Evolutionary conservation across 1,140 invertebrate species (phyloP).

Genomic region (Conus ventricosus): DNA sequence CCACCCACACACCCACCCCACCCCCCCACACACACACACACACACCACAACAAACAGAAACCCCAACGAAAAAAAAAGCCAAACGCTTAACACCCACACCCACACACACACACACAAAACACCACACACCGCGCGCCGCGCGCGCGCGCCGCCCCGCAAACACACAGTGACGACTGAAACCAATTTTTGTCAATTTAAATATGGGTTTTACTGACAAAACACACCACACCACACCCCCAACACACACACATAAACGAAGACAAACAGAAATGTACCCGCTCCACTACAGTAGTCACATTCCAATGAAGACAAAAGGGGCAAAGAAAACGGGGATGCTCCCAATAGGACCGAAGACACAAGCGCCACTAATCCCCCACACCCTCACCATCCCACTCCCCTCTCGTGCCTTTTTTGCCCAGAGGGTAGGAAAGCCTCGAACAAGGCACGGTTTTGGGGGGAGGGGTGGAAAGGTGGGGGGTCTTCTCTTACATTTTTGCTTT

Average conservation of each 20-base stretch:
- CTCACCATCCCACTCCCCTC: too few species aligned
- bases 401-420: too few species aligned
- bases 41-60: too few species aligned
- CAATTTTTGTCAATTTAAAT: too few species aligned
- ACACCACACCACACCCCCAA: not conserved
- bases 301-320: not conserved
- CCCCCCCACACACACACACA: not conserved
- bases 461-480: too few species aligned
- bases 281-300: not conserved
- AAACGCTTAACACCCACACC: not conserved
- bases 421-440: too few species aligned
- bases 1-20: not conserved
- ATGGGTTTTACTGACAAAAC: not conserved
- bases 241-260: not conserved
- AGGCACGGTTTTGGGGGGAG: too few species aligned
- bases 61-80: too few species aligned
- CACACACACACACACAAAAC: slow-evolving; percentile 5
- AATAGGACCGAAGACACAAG: not conserved
- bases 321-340: not conserved
- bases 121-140: not conserved
- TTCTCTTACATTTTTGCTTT: too few species aligned
- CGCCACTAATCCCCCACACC: too few species aligned
- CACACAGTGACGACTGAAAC: not conserved
- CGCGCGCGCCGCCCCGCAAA: not conserved
- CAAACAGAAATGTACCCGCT: not conserved